Base-by-base conservation (phyloP, 2,113 vertebrate genomes). In the Xiphophorus maculatus region DNA sequence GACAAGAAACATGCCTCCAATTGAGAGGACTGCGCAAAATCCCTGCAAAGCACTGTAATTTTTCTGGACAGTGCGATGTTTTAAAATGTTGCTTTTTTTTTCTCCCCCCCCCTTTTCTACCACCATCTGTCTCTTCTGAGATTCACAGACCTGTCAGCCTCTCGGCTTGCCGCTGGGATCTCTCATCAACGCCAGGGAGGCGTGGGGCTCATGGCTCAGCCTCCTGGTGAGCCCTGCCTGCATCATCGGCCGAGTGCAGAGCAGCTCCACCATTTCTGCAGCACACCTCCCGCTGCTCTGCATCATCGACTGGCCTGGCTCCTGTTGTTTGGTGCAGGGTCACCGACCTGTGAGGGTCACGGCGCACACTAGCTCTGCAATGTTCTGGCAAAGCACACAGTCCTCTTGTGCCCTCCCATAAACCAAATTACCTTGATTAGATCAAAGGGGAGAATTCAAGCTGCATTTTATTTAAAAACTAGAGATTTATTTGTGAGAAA, bases 201-300 rank as follows among this genome's bases (percentile, higher is more conserved):
- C 69, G 61, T 64, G 44, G 60, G 66, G 80, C 77, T 80, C 17
- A 58, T 28, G 51, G 74, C 84, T 87, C 78, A 72, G 63, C 74
- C 86, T 76, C 87, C 71, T 25, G 73, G 71, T 85, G 88, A 83
- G 76, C 76, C 72, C 60, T 66, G 83, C 71, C 80, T 15, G 66
- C 71, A 82, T 82, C 83, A 84, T 83, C 81, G 74, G 82, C 74
- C 58, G 71, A 80, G 51, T 17, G 8, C 9, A 3, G 51, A 58
- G 71, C 71, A 60, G 66, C n/a, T 15, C 61, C 60, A 63, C 64
- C 74, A 65, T 68, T 76, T 79, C 68, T 83, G 66, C 83, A 78
- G 64, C 64, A 68, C 84, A 81, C 79, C 70, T 58, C 87, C 66
- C 64, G 81, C 77, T 71, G 83, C 64, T 62, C 60, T 22, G 74